A percentile compares a stretch with the other conserved stretches of the same genome.
phyloP scores from a whole-genome alignment of 2,113 vertebrate species.

The Eclectus roratus region DNA sequence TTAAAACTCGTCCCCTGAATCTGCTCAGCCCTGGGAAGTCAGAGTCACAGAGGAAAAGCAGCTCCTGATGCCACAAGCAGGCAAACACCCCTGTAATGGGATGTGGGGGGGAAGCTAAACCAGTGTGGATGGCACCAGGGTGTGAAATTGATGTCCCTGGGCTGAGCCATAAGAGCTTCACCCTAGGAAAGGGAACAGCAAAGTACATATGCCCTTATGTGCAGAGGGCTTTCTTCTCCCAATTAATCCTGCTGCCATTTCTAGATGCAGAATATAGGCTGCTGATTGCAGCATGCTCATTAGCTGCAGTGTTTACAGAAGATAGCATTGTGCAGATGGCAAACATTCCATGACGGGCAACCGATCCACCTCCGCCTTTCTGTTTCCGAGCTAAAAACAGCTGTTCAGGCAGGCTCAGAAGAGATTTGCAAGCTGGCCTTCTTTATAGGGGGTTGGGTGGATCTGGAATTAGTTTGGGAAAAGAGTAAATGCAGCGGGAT shows the following conservation, averaged over 20 bases:
- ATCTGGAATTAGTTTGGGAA: neutral
- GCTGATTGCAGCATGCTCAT: neutral
- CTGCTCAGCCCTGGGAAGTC: neutral
- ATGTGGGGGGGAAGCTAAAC: neutral
- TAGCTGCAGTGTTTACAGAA: conserved; percentile 9
- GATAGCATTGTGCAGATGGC: conserved; percentile 38
- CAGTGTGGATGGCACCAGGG: rapidly evolving
- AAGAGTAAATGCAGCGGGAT: neutral
- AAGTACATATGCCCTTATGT: neutral
- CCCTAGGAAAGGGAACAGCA: neutral
- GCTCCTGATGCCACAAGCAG: rapidly evolving
- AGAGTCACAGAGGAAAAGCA: neutral
- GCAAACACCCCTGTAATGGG: neutral
- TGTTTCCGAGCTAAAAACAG: neutral
- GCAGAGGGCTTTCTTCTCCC: neutral
- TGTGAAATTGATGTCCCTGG: rapidly evolving
- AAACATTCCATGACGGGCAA: neutral
- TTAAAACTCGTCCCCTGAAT: neutral
- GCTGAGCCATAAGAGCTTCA: neutral
- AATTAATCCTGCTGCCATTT: neutral
- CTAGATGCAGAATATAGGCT: neutral
- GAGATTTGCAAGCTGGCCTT: neutral
- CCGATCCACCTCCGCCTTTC: neutral
- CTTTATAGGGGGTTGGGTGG: neutral
- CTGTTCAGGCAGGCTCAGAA: neutral